Evolutionary conservation across 2,113 vertebrate genomes (phyloP).

Genomic region (Cygnus buccinator): DNA sequence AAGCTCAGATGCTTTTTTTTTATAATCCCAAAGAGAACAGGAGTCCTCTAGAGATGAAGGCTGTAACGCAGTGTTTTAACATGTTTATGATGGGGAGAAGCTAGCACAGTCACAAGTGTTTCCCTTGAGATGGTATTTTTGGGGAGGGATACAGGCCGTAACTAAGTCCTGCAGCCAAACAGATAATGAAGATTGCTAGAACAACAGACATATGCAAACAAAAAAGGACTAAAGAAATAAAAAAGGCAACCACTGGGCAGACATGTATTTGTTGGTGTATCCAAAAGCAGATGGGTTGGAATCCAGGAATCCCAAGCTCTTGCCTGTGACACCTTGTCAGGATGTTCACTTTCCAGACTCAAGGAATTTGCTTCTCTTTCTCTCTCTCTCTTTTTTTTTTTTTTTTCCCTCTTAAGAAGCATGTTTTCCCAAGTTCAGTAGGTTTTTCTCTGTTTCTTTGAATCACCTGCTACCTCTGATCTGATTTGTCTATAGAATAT

Average conservation of each 20-base stretch:
- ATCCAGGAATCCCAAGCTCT: background rate
- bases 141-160: background rate
- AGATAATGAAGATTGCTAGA: background rate
- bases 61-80: background rate
- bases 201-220: background rate
- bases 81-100: background rate
- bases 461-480: constrained; percentile 46
- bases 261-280: background rate
- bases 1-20: background rate
- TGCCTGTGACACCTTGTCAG: background rate
- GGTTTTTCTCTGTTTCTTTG: background rate
- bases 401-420: background rate
- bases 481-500: constrained; percentile 47
- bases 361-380: background rate
- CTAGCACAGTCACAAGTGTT: background rate
- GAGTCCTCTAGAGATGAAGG: background rate
- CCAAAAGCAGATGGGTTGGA: background rate
- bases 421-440: constrained; percentile 7
- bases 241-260: background rate
- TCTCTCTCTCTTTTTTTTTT: background rate
- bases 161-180: background rate
- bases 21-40: background rate
- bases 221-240: background rate
- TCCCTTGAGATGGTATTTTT: background rate
- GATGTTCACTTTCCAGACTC: background rate